phyloP scores from a whole-genome alignment of 1,140 invertebrate species.

The Bradynema listronoti region DNA sequence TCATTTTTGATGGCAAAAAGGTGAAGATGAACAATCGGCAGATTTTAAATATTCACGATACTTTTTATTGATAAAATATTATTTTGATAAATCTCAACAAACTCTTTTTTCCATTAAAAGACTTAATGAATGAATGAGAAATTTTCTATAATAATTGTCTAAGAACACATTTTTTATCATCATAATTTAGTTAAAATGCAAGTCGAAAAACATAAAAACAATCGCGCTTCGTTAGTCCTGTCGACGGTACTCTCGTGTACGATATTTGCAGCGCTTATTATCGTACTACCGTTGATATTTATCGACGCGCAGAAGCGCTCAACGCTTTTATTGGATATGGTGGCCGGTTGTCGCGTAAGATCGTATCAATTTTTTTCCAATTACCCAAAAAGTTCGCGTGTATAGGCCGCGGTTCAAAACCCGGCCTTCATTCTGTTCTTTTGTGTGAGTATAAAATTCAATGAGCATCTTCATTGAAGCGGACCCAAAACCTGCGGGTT shows the following conservation, averaged over 20 bases:
- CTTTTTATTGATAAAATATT: not conserved
- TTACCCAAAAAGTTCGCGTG: not conserved
- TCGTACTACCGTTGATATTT: constrained; percentile 17
- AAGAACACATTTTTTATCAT: not conserved
- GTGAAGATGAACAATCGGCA: too few species aligned
- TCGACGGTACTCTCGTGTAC: constrained; percentile 12
- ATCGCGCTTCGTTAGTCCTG: constrained; percentile 2
- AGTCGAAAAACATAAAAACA: not conserved
- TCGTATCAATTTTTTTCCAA: not conserved
- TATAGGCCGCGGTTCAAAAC: not conserved
- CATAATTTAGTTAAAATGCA: not conserved
- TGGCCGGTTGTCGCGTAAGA: constrained; percentile 3
- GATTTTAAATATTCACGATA: not conserved
- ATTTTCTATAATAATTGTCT: not conserved
- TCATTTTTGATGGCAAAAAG: too few species aligned
- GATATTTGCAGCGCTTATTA: constrained; percentile 13
- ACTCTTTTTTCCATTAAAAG: too few species aligned
- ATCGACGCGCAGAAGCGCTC: constrained; percentile 11
- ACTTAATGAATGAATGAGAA: not conserved
- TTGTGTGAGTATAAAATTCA: not conserved
- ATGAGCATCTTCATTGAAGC: constrained; percentile 5
- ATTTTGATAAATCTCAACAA: not conserved
- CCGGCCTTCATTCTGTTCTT: not conserved
- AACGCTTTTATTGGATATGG: constrained; percentile 10
- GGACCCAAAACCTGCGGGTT: constrained; percentile 8